Conservation (phyloP, 2,888 invertebrate genomes). For the Drosophila anomalata region DNA sequence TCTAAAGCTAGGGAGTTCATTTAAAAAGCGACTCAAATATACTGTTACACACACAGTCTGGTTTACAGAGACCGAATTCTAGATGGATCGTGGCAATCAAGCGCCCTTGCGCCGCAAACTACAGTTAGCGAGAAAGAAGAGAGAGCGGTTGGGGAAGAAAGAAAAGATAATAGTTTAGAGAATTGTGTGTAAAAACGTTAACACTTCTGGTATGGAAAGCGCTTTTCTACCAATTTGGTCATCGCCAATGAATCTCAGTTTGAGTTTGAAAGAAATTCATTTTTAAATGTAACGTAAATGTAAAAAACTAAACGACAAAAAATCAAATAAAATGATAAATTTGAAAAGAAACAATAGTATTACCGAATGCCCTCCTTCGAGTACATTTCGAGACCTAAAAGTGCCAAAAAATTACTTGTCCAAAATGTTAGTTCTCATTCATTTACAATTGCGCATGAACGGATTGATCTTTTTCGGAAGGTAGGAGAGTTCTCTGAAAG, state of each 20-base stretch:
- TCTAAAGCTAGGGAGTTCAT: constrained; percentile 59
- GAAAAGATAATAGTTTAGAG: constrained; percentile 57
- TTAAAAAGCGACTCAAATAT: constrained; percentile 82
- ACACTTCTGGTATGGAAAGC: constrained; percentile 58
- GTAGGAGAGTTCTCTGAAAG: constrained; percentile 40
- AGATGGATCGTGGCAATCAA: constrained; percentile 83
- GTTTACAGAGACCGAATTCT: constrained; percentile 83
- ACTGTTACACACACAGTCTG: constrained; percentile 83
- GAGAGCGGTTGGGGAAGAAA: constrained; percentile 58
- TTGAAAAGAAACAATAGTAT: not conserved
- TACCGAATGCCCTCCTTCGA: constrained; percentile 21
- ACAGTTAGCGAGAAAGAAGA: constrained; percentile 64
- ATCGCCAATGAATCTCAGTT: constrained; percentile 74
- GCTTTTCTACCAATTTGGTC: constrained; percentile 36
- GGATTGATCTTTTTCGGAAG: constrained; percentile 29
- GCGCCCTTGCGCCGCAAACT: constrained; percentile 82
- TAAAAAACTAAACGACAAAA: constrained; percentile 26
- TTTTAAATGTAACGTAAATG: constrained; percentile 71
- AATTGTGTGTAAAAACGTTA: constrained; percentile 64
- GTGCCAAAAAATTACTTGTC: constrained; percentile 41
- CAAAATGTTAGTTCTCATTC: constrained; percentile 31
- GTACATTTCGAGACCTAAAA: constrained; percentile 27
- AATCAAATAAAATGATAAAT: not conserved
- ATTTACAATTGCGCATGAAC: constrained; percentile 18
- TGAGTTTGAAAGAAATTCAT: constrained; percentile 81